These are phyloP conservation scores for Arothron firmamentum DNA, from an alignment of 2,113 vertebrate genomes.

Conservation along the genomic window DNA sequence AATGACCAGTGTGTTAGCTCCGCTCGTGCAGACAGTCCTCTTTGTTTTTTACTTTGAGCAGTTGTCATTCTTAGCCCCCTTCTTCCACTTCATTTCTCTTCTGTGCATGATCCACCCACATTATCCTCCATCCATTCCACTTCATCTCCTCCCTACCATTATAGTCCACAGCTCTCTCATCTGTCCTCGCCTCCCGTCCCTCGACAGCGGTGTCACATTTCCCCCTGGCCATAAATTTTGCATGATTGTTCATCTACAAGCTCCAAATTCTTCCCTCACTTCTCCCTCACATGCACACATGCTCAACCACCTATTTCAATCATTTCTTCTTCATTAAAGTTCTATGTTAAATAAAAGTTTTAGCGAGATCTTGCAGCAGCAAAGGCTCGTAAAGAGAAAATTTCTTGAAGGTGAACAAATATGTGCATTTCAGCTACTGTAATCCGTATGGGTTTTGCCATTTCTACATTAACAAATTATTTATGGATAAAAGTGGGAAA, in stretches of 20 bases:
- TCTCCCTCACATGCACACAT: conserved; percentile 21
- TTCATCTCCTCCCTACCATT: conserved; percentile 25
- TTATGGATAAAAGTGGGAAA: neutral
- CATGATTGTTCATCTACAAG: conserved; percentile 51
- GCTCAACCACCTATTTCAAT: conserved; percentile 10
- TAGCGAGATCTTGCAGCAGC: conserved; percentile 22
- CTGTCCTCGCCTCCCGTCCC: conserved; percentile 46
- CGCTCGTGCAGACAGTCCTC: neutral
- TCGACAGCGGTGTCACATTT: conserved; percentile 54
- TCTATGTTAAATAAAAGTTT: conserved; percentile 63
- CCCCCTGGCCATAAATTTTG: conserved; percentile 59
- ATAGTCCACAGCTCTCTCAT: conserved; percentile 29
- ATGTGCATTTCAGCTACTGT: conserved; percentile 7
- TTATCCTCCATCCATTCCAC: conserved; percentile 39
- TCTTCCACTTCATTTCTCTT: conserved; percentile 12
- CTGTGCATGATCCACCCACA: conserved; percentile 28
- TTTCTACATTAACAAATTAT: neutral
- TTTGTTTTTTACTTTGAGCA: conserved; percentile 1
- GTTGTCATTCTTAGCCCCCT: neutral
- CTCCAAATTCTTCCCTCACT: conserved; percentile 14
- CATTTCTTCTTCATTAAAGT: conserved; percentile 48
- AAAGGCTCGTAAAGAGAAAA: conserved; percentile 10
- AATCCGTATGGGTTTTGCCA: conserved; percentile 12
- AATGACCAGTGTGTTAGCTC: too few species aligned
- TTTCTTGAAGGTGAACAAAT: conserved; percentile 34